Conservation (phyloP, 2,113 vertebrate genomes). For the human region GRCh38 chrX:137152001-137152500, state of each 20-base stretch:
- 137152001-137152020: not conserved
- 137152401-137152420: not conserved
- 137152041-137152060: not conserved
- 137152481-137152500: not conserved
- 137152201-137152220: not conserved
- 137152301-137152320: not conserved
- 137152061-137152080: not conserved
- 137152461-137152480: not conserved
- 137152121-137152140: not conserved
- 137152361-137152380: not conserved
- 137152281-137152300: not conserved
- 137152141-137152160: not conserved
- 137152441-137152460: not conserved
- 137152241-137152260: not conserved
- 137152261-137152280: not conserved
- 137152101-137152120: not conserved
- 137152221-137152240: not conserved
- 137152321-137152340: not conserved
- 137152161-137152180: slow-evolving; percentile 12
- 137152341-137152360: not conserved
- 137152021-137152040: not conserved
- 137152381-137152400: not conserved
- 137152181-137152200: not conserved
- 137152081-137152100: not conserved
- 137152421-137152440: not conserved